Evolutionary conservation across 2,113 vertebrate genomes (phyloP).

Genomic region (Amphiprion percula): DNA sequence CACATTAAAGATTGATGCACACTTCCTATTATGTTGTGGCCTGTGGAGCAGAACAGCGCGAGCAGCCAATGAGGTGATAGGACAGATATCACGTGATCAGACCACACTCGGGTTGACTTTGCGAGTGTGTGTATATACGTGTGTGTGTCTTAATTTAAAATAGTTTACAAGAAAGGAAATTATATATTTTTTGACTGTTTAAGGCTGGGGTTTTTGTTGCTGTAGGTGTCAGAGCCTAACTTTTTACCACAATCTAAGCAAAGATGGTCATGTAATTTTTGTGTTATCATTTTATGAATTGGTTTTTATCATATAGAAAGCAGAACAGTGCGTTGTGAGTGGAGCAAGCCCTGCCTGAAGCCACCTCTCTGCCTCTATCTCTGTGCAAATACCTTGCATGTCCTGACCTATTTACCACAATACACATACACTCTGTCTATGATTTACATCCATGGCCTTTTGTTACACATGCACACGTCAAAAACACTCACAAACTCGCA

Average conservation of each 20-base stretch:
- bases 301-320: conserved; percentile 41
- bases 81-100: conserved; percentile 63
- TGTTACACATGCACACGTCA: not conserved
- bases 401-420: conserved; percentile 71
- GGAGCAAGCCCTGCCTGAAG: conserved; percentile 40
- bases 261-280: too few relatives aligned
- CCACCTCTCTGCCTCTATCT: conserved; percentile 1
- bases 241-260: too few relatives aligned
- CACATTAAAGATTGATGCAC: conserved; percentile 81
- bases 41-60: conserved; percentile 54
- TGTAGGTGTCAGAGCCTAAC: too few relatives aligned
- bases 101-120: conserved; percentile 20
- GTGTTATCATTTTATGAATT: too few relatives aligned
- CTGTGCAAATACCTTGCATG: conserved; percentile 22
- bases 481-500: not conserved
- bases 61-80: conserved; percentile 62
- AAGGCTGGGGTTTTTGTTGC: too few relatives aligned
- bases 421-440: conserved; percentile 32
- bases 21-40: conserved; percentile 73
- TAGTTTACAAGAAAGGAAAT: not conserved
- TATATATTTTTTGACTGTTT: too few relatives aligned
- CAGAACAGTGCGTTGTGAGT: conserved; percentile 26
- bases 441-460: conserved; percentile 46
- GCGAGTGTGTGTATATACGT: not conserved
- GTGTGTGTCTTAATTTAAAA: conserved; percentile 13